Evolutionary conservation across 2,888 invertebrate species (phyloP).

Genomic region (Conus canariensis): DNA sequence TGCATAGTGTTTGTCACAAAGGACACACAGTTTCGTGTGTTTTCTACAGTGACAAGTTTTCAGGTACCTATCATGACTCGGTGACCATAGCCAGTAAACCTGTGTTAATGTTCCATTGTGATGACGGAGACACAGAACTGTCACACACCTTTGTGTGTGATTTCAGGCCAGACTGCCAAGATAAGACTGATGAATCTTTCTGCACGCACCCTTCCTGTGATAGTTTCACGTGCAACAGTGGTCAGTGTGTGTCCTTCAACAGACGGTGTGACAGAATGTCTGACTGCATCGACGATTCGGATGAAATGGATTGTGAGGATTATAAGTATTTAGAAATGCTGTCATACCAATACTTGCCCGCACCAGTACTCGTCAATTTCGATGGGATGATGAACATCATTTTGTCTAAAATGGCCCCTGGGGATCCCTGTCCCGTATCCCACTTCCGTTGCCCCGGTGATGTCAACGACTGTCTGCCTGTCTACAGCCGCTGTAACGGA

Average conservation of each 20-base stretch:
- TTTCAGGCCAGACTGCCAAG: constrained; percentile 5
- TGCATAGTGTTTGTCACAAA: not conserved
- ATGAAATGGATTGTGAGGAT: not conserved
- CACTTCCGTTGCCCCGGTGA: constrained; percentile 9
- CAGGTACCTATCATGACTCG: not conserved
- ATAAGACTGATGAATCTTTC: not conserved
- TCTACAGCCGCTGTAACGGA: constrained; percentile 13
- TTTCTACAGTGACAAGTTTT: no score
- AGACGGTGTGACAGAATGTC: not conserved
- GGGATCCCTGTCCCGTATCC: not conserved
- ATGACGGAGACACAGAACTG: not conserved
- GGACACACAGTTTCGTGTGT: no score
- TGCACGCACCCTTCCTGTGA: not conserved
- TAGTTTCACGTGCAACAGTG: not conserved
- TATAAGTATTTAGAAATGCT: not conserved
- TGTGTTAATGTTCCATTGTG: not conserved
- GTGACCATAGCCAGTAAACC: not conserved
- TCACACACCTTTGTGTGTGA: constrained; percentile 11
- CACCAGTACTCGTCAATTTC: not conserved
- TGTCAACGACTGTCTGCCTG: constrained; percentile 11
- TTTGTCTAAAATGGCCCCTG: not conserved
- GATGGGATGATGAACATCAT: not conserved
- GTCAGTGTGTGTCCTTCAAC: not conserved
- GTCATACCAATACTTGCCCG: not conserved
- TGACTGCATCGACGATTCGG: not conserved